These are phyloP conservation scores for Lophura nycthemera DNA, from an alignment of 2,113 vertebrate genomes.

Conservation along the genomic window DNA sequence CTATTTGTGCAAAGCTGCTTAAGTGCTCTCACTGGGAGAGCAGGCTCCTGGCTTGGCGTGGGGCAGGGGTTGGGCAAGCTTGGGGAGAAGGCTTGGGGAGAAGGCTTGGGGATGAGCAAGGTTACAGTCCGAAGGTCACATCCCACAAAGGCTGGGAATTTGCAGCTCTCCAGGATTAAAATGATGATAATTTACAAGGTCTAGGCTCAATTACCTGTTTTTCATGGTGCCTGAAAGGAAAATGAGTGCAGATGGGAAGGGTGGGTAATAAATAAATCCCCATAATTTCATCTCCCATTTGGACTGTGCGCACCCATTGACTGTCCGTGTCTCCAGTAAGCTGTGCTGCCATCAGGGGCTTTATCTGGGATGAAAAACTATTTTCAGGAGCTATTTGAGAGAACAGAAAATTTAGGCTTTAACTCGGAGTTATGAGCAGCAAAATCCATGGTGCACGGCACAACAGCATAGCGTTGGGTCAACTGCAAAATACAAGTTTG, in stretches of 20 bases:
- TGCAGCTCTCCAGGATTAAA: not conserved
- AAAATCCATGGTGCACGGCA: rapidly evolving
- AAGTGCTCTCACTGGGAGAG: not conserved
- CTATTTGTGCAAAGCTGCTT: conserved; percentile 56
- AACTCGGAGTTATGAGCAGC: not conserved
- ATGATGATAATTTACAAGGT: not conserved
- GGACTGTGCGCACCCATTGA: rapidly evolving
- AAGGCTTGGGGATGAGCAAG: not conserved
- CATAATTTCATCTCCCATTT: not conserved
- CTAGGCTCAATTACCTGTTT: not conserved
- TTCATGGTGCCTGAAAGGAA: not conserved
- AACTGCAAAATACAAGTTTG: not conserved
- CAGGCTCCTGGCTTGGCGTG: rapidly evolving
- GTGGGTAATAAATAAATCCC: not conserved
- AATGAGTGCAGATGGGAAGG: not conserved
- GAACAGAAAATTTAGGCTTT: not conserved
- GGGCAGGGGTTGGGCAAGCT: not conserved
- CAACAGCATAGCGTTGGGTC: not conserved
- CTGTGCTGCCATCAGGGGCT: not conserved
- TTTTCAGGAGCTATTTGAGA: not conserved
- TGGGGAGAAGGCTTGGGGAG: not conserved
- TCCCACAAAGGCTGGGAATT: not conserved
- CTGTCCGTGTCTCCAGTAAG: not conserved
- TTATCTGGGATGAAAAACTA: not conserved
- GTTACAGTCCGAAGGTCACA: not conserved